Base-by-base conservation (phyloP, 2,888 invertebrate genomes). In the Chironomus riparius region DNA sequence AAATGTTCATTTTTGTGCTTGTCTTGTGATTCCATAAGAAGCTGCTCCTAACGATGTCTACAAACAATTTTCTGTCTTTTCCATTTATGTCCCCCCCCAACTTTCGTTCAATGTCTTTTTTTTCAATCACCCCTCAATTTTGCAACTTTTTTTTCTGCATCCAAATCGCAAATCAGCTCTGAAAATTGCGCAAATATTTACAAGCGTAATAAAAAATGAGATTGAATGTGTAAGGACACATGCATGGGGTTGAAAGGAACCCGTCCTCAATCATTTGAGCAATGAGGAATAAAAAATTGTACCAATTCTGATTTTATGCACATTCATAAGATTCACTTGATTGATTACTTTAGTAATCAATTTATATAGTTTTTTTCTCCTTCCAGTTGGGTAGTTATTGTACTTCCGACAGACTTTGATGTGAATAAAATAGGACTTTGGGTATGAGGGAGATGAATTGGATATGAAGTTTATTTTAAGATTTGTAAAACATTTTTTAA, bases 341-440 rank as follows among this genome's bases (percentile, higher is more conserved):
- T 74, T 74, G 74, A 74, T 74, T 74, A 48, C 21, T 74, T 74
- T 24, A 47, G 74, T 68, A 74, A 74, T 74, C 74, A 74, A 74
- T 74, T 74, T 48, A 74, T 56, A 15, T 56, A 56, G 56, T 56
- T 56, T 56, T 50, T 4, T 50, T 50, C 50, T 50, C n/a, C n/a
- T 15, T 38, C 38, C 38, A 38, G 10, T 38, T 38, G 38, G 38
- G 38, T 28, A 28, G 28, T 4, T 24, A 28, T 28, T 3, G 28
- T 38, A 38, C 38, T 10, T 38, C 38, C 7, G 10, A 38, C 10
- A 38, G 38, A 24, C 15, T 62, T 62, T 3, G 2, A 18, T 56
- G 7, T 56, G 56, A 56, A 56, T 13, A 18, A 56, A 1, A 56
- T 1, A 6, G n/a, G 18, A 7, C 15, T 15, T 2, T 38, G 7